A percentile compares a stretch with the other conserved stretches of the same genome.
Conservation (phyloP, 23 tunicate species). For the Halocynthia aurantium region DNA sequence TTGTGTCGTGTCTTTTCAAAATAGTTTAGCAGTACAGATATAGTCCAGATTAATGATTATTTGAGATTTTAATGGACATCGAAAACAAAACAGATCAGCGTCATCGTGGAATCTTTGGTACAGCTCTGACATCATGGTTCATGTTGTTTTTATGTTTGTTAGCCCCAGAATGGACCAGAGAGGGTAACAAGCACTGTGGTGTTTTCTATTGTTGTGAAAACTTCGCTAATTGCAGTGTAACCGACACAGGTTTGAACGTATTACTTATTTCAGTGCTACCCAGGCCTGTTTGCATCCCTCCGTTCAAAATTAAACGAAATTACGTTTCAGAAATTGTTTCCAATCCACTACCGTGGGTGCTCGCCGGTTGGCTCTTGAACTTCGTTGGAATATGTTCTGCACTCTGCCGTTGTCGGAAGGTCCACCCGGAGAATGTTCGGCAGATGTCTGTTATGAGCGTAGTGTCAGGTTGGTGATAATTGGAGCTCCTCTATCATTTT, state of each 20-base stretch:
- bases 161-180: slow-evolving; percentile 59
- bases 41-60: too few species aligned
- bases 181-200: slow-evolving; percentile 55
- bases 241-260: slow-evolving; percentile 28
- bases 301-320: too few species aligned
- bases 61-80: background rate
- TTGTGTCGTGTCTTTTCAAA: too few species aligned
- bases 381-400: slow-evolving; percentile 56
- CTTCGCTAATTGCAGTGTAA: slow-evolving; percentile 40
- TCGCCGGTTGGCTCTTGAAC: slow-evolving; percentile 35
- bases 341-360: slow-evolving; percentile 32
- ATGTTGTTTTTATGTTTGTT: slow-evolving; percentile 26
- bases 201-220: slow-evolving; percentile 39
- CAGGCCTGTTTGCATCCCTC: too few species aligned
- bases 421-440: slow-evolving; percentile 42
- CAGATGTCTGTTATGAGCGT: slow-evolving; percentile 51
- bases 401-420: slow-evolving; percentile 41
- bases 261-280: background rate
- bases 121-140: slow-evolving; percentile 46
- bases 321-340: slow-evolving; percentile 37
- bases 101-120: slow-evolving; percentile 49
- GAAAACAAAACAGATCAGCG: slow-evolving; percentile 18
- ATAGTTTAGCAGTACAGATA: too few species aligned
- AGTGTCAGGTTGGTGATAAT: slow-evolving; percentile 21
- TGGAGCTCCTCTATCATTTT: background rate